Base-by-base conservation (phyloP, 1,140 invertebrate genomes). In the Micrasema minimum region DNA sequence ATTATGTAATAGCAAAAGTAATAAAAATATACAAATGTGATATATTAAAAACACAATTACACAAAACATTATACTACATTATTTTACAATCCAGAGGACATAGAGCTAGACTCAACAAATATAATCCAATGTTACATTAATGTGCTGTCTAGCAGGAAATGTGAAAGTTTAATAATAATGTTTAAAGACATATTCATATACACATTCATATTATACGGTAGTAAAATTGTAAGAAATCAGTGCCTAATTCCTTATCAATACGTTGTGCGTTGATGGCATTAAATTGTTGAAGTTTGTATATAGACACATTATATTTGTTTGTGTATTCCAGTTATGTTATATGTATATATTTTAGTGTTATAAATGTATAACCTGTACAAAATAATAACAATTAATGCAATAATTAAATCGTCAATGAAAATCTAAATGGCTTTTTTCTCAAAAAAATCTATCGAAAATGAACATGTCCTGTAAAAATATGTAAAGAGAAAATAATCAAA, bases 261-360 rank as follows among this genome's bases (percentile, higher is more conserved):
- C 53, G 55, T 68, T 68, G 48, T 72, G 64, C 43, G 41, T 53
- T 68, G 55, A 69, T 55, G 71, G 65, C 59, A 68, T 72, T 72
- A 37, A 46, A 67, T 65, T 72, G 71, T 72, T 72, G 55, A 62
- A 62, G 55, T 72, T 62, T 72, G 66, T 72, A 72, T 37, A 72
- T 48, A 64, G 31, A 62, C 26, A 46, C 43, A 64, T 64, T 61
- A 61, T 41, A 61, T 72, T 43, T 48, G 37, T 35, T 48, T 68
- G 66, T 72, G 43, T 65, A 65, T 72, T 68, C 48, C 45, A 61
- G 57, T 64, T 72, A 50, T 72, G 51, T 53, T 66, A 14, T 70
- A 55, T 69, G 41, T 65, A 53, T 48, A 71, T 71, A 71, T 46
- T 55, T 12, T 65, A 66, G 45, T 66, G 20, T 55, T 71, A 41